phyloP scores from a whole-genome alignment of 2,797 vertebrate genomes.

The Lacerta bilineata region DNA sequence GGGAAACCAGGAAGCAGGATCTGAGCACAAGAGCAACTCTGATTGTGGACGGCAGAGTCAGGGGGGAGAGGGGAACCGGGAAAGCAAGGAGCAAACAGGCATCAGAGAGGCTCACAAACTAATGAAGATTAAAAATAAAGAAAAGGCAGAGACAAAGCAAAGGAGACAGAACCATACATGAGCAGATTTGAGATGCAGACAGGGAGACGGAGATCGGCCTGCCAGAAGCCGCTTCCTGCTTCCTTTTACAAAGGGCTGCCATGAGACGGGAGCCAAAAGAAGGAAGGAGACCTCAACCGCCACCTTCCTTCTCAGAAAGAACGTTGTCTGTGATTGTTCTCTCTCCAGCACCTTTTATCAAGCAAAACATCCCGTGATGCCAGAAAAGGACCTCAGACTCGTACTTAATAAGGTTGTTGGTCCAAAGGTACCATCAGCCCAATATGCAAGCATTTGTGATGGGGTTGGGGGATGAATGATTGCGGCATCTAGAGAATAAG shows the following conservation, averaged over 20 bases:
- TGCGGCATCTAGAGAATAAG: no score
- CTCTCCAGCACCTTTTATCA: background rate
- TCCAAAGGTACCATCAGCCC: no score
- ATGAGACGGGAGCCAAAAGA: background rate
- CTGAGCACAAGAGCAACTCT: accelerated
- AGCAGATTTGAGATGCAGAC: background rate
- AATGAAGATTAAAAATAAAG: background rate
- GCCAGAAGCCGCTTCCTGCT: background rate
- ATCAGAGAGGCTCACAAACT: background rate
- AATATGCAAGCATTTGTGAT: no score
- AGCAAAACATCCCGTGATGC: background rate
- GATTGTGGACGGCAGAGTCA: no score
- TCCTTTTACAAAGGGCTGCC: background rate
- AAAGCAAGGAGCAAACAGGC: no score
- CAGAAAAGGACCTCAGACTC: background rate
- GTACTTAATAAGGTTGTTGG: no score
- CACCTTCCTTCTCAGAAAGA: background rate
- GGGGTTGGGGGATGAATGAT: no score
- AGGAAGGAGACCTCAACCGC: no score
- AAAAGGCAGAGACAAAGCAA: background rate
- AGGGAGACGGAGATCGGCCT: background rate
- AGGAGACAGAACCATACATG: background rate
- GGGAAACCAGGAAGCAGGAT: no score
- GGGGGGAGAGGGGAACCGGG: no score
- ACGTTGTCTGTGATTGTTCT: background rate